A percentile compares a stretch with the other conserved stretches of the same genome.
Conservation (phyloP, 2,888 invertebrate species). For the Hirtodrosophila confusa region DNA sequence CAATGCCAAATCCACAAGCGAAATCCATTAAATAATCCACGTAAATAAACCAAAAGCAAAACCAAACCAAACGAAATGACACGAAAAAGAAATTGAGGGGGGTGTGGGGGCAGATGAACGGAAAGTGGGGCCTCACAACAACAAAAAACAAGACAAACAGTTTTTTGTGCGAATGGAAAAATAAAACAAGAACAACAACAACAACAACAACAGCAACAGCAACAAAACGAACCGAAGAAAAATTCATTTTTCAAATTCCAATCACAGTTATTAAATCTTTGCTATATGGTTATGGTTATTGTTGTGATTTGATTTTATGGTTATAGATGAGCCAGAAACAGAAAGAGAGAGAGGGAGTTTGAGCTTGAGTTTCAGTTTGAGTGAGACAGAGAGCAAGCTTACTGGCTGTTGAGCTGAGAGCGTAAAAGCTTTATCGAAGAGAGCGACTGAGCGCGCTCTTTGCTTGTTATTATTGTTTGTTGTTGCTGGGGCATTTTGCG, state of each 20-base stretch:
- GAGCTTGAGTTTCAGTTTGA: neutral
- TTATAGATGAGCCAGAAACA: conserved; percentile 59
- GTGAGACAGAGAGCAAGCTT: neutral
- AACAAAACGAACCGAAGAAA: conserved; percentile 33
- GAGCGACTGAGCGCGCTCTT: conserved; percentile 31
- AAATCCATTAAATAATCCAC: conserved; percentile 78
- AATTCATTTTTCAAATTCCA: conserved; percentile 78
- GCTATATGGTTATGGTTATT: conserved; percentile 78
- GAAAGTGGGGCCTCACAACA: conserved; percentile 4
- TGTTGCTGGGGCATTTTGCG: conserved; percentile 56
- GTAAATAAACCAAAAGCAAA: conserved; percentile 64
- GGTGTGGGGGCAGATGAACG: conserved; percentile 14
- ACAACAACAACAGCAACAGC: conserved; percentile 19
- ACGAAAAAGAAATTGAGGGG: conserved; percentile 38
- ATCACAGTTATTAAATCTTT: conserved; percentile 78
- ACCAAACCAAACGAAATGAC: conserved; percentile 53
- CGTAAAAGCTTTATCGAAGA: conserved; percentile 11
- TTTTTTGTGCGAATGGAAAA: conserved; percentile 27
- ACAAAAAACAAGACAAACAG: conserved; percentile 41
- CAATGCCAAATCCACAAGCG: conserved; percentile 61
- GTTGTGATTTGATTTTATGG: conserved; percentile 78
- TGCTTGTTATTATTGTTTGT: conserved; percentile 56
- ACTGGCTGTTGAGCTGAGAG: too few species aligned
- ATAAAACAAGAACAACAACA: conserved; percentile 13
- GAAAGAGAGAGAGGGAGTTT: neutral